Evolutionary conservation across 1,140 invertebrate species (phyloP).

Genomic region (Drosophila kepulauana): DNA sequence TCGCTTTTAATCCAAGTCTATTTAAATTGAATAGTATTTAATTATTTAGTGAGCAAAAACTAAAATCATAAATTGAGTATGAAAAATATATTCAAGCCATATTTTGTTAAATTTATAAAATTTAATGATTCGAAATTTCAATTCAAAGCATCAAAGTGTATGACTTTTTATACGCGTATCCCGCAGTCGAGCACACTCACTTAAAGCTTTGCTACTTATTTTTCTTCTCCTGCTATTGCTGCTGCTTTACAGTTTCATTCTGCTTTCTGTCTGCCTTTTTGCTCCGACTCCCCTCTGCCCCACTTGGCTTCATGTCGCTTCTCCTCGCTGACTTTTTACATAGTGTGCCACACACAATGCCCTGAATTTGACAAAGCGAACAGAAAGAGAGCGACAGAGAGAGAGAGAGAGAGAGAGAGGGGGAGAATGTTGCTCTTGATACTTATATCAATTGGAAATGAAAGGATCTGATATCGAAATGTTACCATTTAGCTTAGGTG

Average conservation of each 20-base stretch:
- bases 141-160: no score
- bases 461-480: constrained; percentile 18
- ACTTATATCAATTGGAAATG: constrained; percentile 19
- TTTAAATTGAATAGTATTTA: no score
- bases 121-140: no score
- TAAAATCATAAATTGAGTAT: no score
- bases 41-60: no score
- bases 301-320: not conserved
- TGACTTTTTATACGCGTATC: no score
- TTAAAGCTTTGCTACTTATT: not conserved
- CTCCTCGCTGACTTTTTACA: not conserved
- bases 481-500: constrained; percentile 1
- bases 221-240: not conserved
- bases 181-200: no score
- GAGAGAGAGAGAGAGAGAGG: no score
- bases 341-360: constrained; percentile 10
- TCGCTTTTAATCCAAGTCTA: no score
- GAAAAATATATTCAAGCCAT: no score
- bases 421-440: constrained; percentile 18
- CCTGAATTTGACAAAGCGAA: constrained; percentile 18
- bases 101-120: no score
- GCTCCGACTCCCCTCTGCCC: not conserved
- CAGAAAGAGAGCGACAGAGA: not conserved
- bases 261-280: constrained; percentile 15
- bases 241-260: constrained; percentile 10